Evolutionary conservation across 2,113 vertebrate genomes (phyloP).

Genomic region (Chaetops frenatus): DNA sequence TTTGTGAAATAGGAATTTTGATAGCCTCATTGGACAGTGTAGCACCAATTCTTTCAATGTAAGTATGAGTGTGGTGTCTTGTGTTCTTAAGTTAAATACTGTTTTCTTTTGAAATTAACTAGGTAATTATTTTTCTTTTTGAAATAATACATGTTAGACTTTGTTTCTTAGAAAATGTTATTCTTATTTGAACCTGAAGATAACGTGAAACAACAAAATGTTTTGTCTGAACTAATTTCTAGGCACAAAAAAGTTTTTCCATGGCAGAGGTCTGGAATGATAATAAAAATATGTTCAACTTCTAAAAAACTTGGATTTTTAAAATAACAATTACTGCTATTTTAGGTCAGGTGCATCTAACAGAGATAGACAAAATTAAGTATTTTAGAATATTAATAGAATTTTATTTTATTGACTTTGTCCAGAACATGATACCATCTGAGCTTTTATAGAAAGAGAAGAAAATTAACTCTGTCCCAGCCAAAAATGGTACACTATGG

Average conservation of each 20-base stretch:
- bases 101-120: neutral
- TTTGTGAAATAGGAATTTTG: conserved; percentile 94
- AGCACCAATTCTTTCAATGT: conserved; percentile 97
- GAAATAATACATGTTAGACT: neutral
- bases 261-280: neutral
- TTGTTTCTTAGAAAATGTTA: neutral
- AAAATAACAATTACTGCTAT: neutral
- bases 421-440: neutral
- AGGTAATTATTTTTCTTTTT: neutral
- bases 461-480: neutral
- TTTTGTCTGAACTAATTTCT: neutral
- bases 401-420: neutral
- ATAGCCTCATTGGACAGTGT: conserved; percentile 94
- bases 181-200: neutral
- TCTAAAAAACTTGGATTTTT: neutral
- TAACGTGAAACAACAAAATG: neutral
- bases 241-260: neutral
- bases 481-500: neutral
- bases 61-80: conserved; percentile 32
- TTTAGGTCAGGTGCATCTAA: neutral
- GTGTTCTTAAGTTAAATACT: neutral
- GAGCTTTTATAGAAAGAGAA: neutral
- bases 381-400: neutral
- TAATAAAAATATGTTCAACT: neutral
- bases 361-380: neutral